Base-by-base conservation (phyloP, 2,888 invertebrate species). In the Ennomos fuscantarius region DNA sequence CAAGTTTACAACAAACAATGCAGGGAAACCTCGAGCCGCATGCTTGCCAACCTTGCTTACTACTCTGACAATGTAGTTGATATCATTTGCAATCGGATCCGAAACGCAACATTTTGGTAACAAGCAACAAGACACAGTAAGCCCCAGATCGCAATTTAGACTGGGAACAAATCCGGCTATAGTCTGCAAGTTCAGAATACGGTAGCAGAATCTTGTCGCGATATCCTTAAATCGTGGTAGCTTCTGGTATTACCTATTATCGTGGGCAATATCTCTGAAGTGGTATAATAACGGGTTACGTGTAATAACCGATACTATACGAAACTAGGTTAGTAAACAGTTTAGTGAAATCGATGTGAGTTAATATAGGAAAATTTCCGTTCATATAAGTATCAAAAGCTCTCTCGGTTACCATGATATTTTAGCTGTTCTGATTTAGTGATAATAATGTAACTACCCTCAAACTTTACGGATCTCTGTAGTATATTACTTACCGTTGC, bases 61-160 rank as follows among this genome's bases (percentile, higher is more conserved):
- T 33, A 47, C n/a, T 0, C 40, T 15, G 15, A 42, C 39, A 40
- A 35, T 36, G 31, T 37, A 34, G 15, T 13, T 49, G 49, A 56
- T 46, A 50, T 40, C 24, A 15, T 41, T 58, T 46, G 50, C 13
- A 34, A 43, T 24, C 39, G 37, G 11, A 33, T 12, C 32, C 51
- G 12, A 39, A 45, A 37, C 55, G 33, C 42, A 54, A 53, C 55
- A 35, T 44, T 32, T 45, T 13, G 35, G 41, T 32, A 45, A 47
- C 56, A 51, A 52, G 45, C 55, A 51, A 44, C 46, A 49, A 40
- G 41, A 33, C 43, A 12, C 37, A 35, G 53, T 46, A 52, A 63
- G 49, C 57, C 47, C 13, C 45, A 37, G 47, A 55, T 47, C 35
- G 50, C 55, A 53, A 56, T 59, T 59, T 46, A 53, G 50, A 56